These are phyloP conservation scores for Platanista minor DNA, from an alignment of 2,113 vertebrate genomes.

Conservation along the genomic window DNA sequence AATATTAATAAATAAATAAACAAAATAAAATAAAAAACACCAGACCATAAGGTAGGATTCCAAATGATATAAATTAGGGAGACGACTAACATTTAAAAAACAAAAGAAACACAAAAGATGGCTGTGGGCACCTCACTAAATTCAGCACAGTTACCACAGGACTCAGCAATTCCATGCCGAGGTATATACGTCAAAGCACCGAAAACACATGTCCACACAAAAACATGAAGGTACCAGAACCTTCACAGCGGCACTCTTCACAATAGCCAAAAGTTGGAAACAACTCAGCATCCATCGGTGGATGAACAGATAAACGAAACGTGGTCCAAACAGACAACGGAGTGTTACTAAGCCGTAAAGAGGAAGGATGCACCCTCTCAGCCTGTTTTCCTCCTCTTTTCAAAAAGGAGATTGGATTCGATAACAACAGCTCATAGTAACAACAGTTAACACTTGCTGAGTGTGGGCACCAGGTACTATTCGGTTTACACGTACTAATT, in stretches of 20 bases:
- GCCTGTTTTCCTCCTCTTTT: neutral
- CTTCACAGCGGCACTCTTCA: neutral
- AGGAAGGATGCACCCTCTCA: neutral
- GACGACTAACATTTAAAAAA: too few species aligned
- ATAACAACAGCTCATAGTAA: neutral
- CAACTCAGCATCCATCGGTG: fast-evolving
- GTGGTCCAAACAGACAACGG: fast-evolving
- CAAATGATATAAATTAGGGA: too few species aligned
- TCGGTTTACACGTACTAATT: neutral
- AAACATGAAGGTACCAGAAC: neutral
- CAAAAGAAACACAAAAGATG: neutral
- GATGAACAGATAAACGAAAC: neutral
- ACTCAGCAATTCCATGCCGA: neutral
- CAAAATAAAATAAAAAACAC: too few species aligned
- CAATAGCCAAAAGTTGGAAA: neutral
- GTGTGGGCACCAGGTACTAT: neutral
- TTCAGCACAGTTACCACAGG: neutral
- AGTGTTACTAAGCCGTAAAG: neutral
- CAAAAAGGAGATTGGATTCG: neutral
- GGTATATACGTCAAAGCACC: fast-evolving
- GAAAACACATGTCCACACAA: neutral
- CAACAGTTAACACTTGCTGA: fast-evolving
- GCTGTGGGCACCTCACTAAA: neutral
- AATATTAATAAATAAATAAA: too few species aligned
- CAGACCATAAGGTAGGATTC: too few species aligned